Percentiles rank a stretch among this genome's conserved stretches.
Conservation (phyloP, 2,888 invertebrate genomes). For the Coecobrya sp. region DNA sequence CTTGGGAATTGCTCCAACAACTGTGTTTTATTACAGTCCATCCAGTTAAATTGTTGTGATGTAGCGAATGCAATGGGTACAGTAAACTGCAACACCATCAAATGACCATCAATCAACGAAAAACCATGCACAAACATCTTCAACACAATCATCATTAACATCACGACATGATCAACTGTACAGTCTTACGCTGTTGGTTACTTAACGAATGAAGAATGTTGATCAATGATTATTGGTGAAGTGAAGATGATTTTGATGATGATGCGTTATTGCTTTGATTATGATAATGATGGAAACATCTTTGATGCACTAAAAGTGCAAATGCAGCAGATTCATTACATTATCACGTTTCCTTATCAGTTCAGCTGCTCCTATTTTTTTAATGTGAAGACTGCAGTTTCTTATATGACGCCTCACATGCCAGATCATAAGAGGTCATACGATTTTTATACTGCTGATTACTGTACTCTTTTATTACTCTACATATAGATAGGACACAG, state of each 20-base stretch:
- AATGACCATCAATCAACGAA: neutral
- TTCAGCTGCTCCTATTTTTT: conserved; percentile 16
- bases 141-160: neutral
- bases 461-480: conserved; percentile 20
- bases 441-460: neutral
- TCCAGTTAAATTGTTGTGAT: neutral
- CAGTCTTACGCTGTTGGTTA: neutral
- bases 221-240: conserved; percentile 12
- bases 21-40: neutral
- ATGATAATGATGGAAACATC: conserved; percentile 17
- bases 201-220: neutral
- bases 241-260: conserved; percentile 39
- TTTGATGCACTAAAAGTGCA: conserved; percentile 51
- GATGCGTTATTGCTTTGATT: conserved; percentile 27
- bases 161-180: neutral
- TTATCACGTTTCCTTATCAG: neutral
- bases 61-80: neutral
- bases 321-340: conserved; percentile 31
- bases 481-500: neutral
- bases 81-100: neutral
- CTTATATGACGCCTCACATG: neutral
- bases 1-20: neutral
- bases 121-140: neutral
- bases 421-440: conserved; percentile 47
- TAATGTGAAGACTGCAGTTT: neutral